Evolutionary conservation across 2,113 vertebrate genomes (phyloP).

Genomic region (Podocnemis expansa): DNA sequence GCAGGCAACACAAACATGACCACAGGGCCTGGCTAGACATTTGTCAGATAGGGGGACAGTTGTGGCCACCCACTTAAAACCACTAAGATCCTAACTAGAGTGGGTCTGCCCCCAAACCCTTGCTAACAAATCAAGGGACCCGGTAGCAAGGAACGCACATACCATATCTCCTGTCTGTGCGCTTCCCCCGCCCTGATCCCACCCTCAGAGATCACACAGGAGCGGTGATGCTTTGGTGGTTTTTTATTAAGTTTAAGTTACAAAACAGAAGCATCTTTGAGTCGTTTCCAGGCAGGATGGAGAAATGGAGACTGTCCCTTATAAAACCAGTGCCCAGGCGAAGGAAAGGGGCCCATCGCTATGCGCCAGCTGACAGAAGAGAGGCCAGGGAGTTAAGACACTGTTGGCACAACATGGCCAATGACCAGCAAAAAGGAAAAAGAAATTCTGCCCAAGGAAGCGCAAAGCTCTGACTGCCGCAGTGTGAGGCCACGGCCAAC

Average conservation of each 20-base stretch:
- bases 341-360: constrained; percentile 41
- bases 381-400: constrained; percentile 78
- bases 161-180: not conserved
- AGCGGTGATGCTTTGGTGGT: constrained; percentile 15
- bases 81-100: not conserved
- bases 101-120: too few relatives aligned
- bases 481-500: not conserved
- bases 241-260: constrained; percentile 57
- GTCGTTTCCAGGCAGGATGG: constrained; percentile 32
- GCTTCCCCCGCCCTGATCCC: not conserved
- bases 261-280: constrained; percentile 57
- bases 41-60: not conserved
- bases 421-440: constrained; percentile 65
- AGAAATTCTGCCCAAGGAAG: constrained; percentile 43
- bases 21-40: not conserved
- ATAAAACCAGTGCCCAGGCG: constrained; percentile 46
- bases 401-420: constrained; percentile 73
- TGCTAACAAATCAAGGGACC: not conserved
- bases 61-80: not conserved
- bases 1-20: not conserved
- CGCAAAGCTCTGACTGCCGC: constrained; percentile 26
- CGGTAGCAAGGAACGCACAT: too few relatives aligned
- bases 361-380: constrained; percentile 51
- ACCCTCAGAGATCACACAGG: not conserved
- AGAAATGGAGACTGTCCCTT: constrained; percentile 10